Percentiles rank a stretch among this genome's conserved stretches.
Evolutionary conservation across 2,797 vertebrate genomes (phyloP).

Genomic region (Lagocephalus sceleratus): DNA sequence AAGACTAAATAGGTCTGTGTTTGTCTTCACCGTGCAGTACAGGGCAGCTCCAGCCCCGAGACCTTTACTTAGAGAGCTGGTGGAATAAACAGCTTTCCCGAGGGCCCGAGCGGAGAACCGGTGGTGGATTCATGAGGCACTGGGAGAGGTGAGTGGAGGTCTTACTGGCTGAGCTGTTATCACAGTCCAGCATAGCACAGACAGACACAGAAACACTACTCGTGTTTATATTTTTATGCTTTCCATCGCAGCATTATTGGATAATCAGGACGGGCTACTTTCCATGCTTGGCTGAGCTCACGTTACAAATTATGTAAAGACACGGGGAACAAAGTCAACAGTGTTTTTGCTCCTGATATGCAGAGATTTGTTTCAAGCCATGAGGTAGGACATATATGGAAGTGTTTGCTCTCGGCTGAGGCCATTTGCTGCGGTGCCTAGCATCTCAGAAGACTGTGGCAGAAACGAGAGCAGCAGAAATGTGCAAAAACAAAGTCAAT

Average conservation of each 20-base stretch:
- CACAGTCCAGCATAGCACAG: slow-evolving; percentile 56
- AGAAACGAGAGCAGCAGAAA: slow-evolving; percentile 25
- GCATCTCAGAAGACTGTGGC: slow-evolving; percentile 8
- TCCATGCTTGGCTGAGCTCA: slow-evolving; percentile 55
- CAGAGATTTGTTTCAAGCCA: slow-evolving; percentile 59
- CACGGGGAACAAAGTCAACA: slow-evolving; percentile 56
- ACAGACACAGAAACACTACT: slow-evolving; percentile 44
- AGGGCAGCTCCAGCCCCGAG: slow-evolving; percentile 62
- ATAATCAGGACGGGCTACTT: slow-evolving; percentile 63
- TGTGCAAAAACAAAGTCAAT: slow-evolving; percentile 60
- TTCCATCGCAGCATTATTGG: slow-evolving; percentile 39
- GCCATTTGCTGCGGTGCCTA: slow-evolving; percentile 27
- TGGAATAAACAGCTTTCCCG: slow-evolving; percentile 77
- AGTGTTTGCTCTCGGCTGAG: slow-evolving; percentile 42
- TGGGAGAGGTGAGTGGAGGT: slow-evolving; percentile 58
- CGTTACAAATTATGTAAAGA: slow-evolving; percentile 68
- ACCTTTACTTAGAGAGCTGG: slow-evolving; percentile 67
- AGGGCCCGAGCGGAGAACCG: slow-evolving; percentile 52
- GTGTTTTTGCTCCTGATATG: slow-evolving; percentile 61
- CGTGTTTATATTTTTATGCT: slow-evolving; percentile 44
- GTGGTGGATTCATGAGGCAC: slow-evolving; percentile 41
- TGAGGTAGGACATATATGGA: slow-evolving; percentile 51
- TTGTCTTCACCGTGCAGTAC: slow-evolving; percentile 71
- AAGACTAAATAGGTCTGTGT: slow-evolving; percentile 75
- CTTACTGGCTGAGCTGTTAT: slow-evolving; percentile 69